Base-by-base conservation (phyloP, 37 sponge, comb jelly and placozoan species). In the Hormiphora californensis region DNA sequence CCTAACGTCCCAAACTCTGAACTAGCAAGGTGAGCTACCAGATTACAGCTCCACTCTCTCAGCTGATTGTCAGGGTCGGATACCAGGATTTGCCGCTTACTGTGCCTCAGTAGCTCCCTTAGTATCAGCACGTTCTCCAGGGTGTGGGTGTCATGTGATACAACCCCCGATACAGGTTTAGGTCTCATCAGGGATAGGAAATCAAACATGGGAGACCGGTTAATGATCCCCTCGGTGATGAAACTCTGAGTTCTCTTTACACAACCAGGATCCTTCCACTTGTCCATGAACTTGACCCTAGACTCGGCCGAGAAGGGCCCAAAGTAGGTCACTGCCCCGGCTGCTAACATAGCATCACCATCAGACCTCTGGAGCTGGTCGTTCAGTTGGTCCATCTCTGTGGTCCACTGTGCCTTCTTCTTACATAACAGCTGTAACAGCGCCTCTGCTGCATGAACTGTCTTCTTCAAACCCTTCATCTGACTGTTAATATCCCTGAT, bases 21-120 rank as follows among this genome's bases (percentile, higher is more conserved):
- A n/a, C n/a, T n/a, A n/a, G n/a, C n/a, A n/a, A n/a, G n/a, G n/a
- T n/a, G n/a, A n/a, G n/a, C n/a, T n/a, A n/a, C n/a, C n/a, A n/a
- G n/a, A n/a, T n/a, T n/a, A n/a, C n/a, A n/a, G n/a, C n/a, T 46
- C 81, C 81, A 73, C 38, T 73, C 46, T 11, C 81, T 43, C 23
- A 73, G 81, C 46, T 73, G 81, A 30, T 73, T 46, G 81, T 73
- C 81, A 1, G 81, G 81, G 81, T 73, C 81, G 27, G 81, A 73
- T n/a, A 73, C 38, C 41, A 73, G 81, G 81, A 73, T 33, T 36
- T 73, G 5, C 5, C 81, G 81, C 11, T 30, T 21, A 46, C 39
- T 36, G 46, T 8, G 5, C 44, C 43, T 73, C 46, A 73, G 81
- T n/a, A 73, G 81, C 38, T 73, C 81, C 9, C 81, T 43, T 43